phyloP scores from a whole-genome alignment of 2,113 vertebrate genomes.

The Tursiops truncatus region DNA sequence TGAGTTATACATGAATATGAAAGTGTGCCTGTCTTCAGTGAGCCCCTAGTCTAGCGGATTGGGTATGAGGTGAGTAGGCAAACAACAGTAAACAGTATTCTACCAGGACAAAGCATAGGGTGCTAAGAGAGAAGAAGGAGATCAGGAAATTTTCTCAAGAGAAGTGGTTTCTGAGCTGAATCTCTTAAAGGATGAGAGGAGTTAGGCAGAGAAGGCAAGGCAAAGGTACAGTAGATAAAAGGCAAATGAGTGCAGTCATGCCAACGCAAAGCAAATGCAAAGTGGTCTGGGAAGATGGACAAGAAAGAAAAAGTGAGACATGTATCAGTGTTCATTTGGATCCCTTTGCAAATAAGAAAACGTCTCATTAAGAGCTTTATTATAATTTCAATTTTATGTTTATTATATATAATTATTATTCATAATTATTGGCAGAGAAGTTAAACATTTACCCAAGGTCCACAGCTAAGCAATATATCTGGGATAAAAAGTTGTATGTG shows the following conservation, averaged over 20 bases:
- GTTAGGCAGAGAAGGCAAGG: background rate
- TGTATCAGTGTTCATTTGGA: background rate
- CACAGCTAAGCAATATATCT: background rate
- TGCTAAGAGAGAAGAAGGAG: background rate
- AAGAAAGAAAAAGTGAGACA: background rate
- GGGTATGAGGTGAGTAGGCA: background rate
- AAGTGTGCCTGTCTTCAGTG: background rate
- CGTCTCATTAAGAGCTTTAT: background rate
- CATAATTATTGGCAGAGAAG: background rate
- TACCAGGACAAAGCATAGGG: background rate
- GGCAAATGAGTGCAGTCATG: background rate
- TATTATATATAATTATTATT: background rate
- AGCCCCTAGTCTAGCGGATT: background rate
- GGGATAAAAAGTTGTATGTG: background rate
- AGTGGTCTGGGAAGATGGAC: background rate
- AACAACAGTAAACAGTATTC: background rate
- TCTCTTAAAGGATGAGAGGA: background rate
- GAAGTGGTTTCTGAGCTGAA: background rate
- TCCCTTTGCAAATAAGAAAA: background rate
- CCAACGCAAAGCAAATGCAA: background rate
- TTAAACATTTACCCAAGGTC: background rate
- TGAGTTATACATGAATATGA: background rate
- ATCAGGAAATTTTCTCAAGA: no score
- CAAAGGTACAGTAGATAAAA: background rate
- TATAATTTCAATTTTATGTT: background rate